Percentiles rank a stretch among this genome's conserved stretches.
Evolutionary conservation across 2,888 invertebrate species (phyloP).

Genomic region (Phengaris alcon): DNA sequence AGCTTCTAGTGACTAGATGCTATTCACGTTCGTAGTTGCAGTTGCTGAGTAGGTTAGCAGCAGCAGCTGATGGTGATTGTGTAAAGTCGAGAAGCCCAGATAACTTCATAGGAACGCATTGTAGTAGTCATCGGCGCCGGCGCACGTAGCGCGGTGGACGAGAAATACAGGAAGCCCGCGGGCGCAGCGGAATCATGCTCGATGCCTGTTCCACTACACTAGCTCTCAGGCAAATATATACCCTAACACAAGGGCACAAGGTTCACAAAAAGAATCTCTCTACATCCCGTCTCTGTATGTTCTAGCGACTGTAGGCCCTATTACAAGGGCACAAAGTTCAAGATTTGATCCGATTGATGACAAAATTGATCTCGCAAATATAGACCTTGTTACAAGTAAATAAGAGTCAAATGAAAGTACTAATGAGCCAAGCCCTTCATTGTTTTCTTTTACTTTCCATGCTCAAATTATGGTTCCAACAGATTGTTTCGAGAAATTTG

Average conservation of each 20-base stretch:
- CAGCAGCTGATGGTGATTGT: neutral
- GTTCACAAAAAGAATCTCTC: neutral
- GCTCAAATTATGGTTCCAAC: slow-evolving; percentile 1
- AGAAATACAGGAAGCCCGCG: slow-evolving; percentile 17
- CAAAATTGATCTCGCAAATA: neutral
- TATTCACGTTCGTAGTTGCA: too few relatives aligned
- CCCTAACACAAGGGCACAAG: neutral
- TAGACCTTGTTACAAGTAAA: neutral
- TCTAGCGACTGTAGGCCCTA: neutral
- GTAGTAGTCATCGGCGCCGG: neutral
- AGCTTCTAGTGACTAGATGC: too few relatives aligned
- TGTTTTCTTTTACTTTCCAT: slow-evolving; percentile 13
- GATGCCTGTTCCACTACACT: slow-evolving; percentile 29
- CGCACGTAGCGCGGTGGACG: slow-evolving; percentile 5
- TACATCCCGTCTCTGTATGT: neutral
- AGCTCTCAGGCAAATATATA: neutral
- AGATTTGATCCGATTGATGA: neutral
- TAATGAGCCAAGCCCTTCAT: neutral
- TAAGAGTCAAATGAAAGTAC: neutral
- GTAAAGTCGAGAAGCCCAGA: neutral
- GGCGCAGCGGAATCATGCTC: slow-evolving; percentile 30
- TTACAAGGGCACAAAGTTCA: neutral
- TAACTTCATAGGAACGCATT: neutral
- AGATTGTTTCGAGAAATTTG: neutral
- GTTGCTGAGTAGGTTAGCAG: too few relatives aligned